Evolutionary conservation across 1,140 invertebrate species (phyloP).

Genomic region (Aricia agestis): DNA sequence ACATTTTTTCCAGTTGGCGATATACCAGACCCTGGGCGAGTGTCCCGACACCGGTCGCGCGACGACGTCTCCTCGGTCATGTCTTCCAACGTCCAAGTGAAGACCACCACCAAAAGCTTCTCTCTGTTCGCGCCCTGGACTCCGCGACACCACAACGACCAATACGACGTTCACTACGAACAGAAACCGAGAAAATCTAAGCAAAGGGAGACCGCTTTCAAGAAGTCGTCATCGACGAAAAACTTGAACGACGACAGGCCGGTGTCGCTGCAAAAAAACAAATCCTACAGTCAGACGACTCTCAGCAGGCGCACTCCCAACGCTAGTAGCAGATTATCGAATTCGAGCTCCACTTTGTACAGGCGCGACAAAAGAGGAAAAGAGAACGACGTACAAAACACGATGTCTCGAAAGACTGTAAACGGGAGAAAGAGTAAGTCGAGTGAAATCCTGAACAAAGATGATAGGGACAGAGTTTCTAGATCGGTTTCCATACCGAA

Average conservation of each 20-base stretch:
- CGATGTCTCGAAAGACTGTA: conserved; percentile 70
- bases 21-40: conserved; percentile 81
- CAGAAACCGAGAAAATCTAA: conserved; percentile 76
- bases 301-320: conserved; percentile 52
- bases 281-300: conserved; percentile 66
- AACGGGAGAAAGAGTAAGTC: conserved; percentile 77
- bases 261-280: conserved; percentile 53
- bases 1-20: conserved; percentile 79
- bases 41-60: conserved; percentile 78
- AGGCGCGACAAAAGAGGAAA: conserved; percentile 59
- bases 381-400: conserved; percentile 63
- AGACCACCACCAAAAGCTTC: conserved; percentile 87
- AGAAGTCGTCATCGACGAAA: conserved; percentile 53
- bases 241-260: conserved; percentile 48
- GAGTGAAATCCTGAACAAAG: conserved; percentile 77
- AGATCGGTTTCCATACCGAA: conserved; percentile 83
- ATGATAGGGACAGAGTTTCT: conserved; percentile 68
- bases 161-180: conserved; percentile 87
- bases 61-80: conserved; percentile 82
- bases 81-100: conserved; percentile 79
- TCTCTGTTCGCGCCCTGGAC: conserved; percentile 90
- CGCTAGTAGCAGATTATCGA: conserved; percentile 53
- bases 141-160: conserved; percentile 83
- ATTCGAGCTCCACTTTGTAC: conserved; percentile 59
- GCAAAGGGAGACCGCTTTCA: conserved; percentile 42